These are phyloP conservation scores for Trachymyrmex cornetzi DNA, from an alignment of 1,140 invertebrate genomes.

Conservation along the genomic window DNA sequence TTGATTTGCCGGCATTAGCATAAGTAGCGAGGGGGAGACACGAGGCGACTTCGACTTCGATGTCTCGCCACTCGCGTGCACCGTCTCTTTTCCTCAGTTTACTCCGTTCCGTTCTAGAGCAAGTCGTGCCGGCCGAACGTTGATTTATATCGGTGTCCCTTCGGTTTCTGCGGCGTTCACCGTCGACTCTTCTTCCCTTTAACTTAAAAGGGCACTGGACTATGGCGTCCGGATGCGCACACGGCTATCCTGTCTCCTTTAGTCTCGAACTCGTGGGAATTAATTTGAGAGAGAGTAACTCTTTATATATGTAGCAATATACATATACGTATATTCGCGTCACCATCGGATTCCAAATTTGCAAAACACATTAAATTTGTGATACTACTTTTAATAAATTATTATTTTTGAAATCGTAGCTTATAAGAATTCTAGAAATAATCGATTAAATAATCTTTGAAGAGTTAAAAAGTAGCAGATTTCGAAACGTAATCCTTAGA, in stretches of 20 bases:
- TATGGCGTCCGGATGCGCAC: slow-evolving; percentile 49
- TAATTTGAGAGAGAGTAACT: slow-evolving; percentile 55
- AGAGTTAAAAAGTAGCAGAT: not conserved
- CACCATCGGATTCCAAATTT: not conserved
- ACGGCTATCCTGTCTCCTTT: slow-evolving; percentile 47
- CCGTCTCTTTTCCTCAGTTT: slow-evolving; percentile 40
- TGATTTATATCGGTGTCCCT: slow-evolving; percentile 74
- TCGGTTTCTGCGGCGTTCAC: slow-evolving; percentile 67
- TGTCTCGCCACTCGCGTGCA: slow-evolving; percentile 20
- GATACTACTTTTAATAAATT: not conserved
- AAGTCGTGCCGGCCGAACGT: slow-evolving; percentile 43
- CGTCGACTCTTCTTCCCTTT: slow-evolving; percentile 65
- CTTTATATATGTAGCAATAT: slow-evolving; percentile 6
- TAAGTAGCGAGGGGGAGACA: slow-evolving; percentile 75
- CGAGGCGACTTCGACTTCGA: not conserved
- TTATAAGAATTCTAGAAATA: not conserved
- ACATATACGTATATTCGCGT: not conserved
- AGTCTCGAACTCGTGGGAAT: slow-evolving; percentile 67
- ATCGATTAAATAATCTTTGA: not conserved
- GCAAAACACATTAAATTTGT: not conserved
- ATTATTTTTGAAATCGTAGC: not conserved
- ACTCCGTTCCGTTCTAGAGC: slow-evolving; percentile 3
- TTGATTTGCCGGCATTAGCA: slow-evolving; percentile 82
- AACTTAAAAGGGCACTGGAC: slow-evolving; percentile 75
- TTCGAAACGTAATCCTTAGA: not conserved